Evolutionary conservation across 1,140 invertebrate genomes (phyloP).

Genomic region (Microplitis demolitor): DNA sequence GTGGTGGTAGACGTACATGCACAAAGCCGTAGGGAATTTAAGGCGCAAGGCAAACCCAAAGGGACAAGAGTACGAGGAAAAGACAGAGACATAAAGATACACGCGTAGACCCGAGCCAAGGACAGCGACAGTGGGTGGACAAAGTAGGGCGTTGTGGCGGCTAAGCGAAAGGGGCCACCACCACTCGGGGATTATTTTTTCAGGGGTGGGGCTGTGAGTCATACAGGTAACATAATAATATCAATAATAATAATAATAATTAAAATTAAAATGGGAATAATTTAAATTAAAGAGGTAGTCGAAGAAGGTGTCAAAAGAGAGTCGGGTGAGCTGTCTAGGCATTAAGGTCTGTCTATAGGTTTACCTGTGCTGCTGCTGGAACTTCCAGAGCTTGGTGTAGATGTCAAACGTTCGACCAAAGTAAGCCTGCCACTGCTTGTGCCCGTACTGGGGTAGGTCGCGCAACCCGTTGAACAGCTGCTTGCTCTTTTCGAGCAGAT

Average conservation of each 20-base stretch:
- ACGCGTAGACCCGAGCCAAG: not conserved
- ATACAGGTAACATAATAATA: not conserved
- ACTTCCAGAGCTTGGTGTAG: conserved; percentile 98
- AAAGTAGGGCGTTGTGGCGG: conserved; percentile 27
- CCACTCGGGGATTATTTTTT: conserved; percentile 3
- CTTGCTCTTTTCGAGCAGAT: conserved; percentile 96
- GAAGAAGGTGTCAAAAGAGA: too few relatives aligned
- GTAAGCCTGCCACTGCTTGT: conserved; percentile 98
- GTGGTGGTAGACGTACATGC: too few relatives aligned
- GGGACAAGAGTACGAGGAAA: not conserved
- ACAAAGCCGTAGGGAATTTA: not conserved
- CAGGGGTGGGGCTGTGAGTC: conserved; percentile 20
- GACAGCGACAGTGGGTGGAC: conserved; percentile 13
- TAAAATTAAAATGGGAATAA: too few relatives aligned
- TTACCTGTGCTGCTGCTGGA: conserved; percentile 94
- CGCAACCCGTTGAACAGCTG: conserved; percentile 95
- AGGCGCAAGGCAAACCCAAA: not conserved
- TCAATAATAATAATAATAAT: not conserved
- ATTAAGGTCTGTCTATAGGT: too few relatives aligned
- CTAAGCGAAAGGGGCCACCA: conserved; percentile 6
- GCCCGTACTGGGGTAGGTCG: conserved; percentile 95
- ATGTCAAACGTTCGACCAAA: conserved; percentile 98
- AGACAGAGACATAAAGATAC: not conserved
- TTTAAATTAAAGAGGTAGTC: too few relatives aligned
- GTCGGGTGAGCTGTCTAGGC: too few relatives aligned